These are phyloP conservation scores for Falco punctatus DNA, from an alignment of 2,113 vertebrate genomes.

Conservation along the genomic window DNA sequence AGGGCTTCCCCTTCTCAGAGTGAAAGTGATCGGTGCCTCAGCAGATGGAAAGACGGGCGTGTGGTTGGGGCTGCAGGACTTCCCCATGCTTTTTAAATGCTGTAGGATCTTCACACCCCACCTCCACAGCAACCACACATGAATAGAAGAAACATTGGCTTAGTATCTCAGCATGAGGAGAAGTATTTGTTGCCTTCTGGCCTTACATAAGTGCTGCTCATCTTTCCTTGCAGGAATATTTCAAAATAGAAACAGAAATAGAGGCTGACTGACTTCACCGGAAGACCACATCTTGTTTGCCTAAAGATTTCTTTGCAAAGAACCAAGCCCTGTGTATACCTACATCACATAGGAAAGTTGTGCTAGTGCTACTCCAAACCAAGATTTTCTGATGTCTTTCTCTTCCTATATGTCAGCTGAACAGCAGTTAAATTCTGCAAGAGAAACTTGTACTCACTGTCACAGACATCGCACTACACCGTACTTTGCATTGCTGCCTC, in stretches of 20 bases:
- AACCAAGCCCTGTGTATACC: background rate
- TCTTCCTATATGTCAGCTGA: background rate
- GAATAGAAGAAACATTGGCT: background rate
- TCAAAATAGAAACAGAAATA: constrained; percentile 44
- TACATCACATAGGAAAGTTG: background rate
- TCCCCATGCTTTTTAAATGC: background rate
- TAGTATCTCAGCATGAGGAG: background rate
- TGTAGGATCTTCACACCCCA: background rate
- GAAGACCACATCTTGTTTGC: background rate
- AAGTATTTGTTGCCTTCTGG: background rate
- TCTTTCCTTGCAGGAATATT: background rate
- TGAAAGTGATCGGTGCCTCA: background rate
- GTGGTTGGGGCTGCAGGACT: background rate
- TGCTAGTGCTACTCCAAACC: background rate
- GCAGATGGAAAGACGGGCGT: background rate
- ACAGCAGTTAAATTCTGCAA: background rate
- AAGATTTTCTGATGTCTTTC: background rate
- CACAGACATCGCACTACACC: background rate
- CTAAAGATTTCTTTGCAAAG: background rate
- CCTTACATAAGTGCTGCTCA: background rate
- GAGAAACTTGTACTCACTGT: background rate
- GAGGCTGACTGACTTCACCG: background rate
- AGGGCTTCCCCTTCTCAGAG: background rate
- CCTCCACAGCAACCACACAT: background rate
- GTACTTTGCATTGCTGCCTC: background rate